These are phyloP conservation scores for Lepidurus packardi DNA, from an alignment of 1,140 invertebrate species.

Conservation along the genomic window DNA sequence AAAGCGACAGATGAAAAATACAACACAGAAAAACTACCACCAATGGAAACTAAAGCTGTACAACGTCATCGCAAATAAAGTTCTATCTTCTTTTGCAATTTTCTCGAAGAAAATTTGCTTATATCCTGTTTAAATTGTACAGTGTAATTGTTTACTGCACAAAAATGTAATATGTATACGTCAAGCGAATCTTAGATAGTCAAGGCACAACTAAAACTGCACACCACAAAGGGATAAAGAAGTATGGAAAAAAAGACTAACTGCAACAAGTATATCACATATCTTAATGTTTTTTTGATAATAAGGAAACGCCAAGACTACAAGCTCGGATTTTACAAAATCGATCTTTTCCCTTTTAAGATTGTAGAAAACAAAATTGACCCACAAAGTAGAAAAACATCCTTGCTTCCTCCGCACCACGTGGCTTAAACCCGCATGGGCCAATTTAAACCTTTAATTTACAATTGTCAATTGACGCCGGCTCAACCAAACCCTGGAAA, in stretches of 20 bases:
- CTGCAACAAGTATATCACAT: not conserved
- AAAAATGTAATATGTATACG: not conserved
- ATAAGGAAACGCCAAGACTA: not conserved
- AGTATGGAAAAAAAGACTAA: not conserved
- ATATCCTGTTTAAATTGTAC: not conserved
- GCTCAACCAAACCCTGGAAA: not conserved
- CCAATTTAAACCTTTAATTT: not conserved
- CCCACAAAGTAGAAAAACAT: not conserved
- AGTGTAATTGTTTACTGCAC: not conserved
- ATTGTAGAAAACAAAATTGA: not conserved
- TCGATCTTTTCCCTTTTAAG: not conserved
- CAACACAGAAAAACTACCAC: not conserved
- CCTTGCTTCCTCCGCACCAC: not conserved
- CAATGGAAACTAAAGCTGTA: not conserved
- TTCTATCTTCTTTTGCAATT: not conserved
- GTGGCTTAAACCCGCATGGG: not conserved
- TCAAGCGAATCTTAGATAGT: not conserved
- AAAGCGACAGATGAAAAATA: not conserved
- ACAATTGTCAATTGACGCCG: not conserved
- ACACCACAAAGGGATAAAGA: not conserved
- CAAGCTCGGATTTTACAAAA: not conserved
- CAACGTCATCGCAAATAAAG: not conserved
- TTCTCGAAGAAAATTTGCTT: not conserved
- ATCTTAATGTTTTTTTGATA: not conserved
- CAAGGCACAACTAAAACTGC: not conserved